Base-by-base conservation (phyloP, 2,113 vertebrate genomes). In the Dermatemys mawii region DNA sequence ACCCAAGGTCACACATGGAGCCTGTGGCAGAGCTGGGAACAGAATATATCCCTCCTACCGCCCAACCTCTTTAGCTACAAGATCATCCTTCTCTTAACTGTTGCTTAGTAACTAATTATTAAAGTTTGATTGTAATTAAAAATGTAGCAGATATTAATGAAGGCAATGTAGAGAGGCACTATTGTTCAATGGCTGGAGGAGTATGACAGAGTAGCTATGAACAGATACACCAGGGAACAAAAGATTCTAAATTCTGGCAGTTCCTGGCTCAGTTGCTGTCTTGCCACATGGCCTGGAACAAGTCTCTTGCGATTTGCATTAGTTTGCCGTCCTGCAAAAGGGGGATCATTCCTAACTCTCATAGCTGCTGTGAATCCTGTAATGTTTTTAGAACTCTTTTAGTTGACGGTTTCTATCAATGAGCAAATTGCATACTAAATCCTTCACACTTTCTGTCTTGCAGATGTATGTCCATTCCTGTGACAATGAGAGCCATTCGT, bases 391-490 rank as follows among this genome's bases (percentile, higher is more conserved):
- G 63, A 70, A 82, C 2, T 0, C 13, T 54, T 54, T 41, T 35
- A 29, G 1, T 35, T 1, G n/a, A 16, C 3, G 6, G 0, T 38
- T 49, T 78, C 55, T 86, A 51, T 48, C 9, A 78, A 82, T 82
- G 76, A 90, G 85, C 24, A 78, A 46, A 41, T 11, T 11, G 24
- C 63, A 5, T 0, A 1, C 88, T 94, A 55, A 94, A 13, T 93
- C 88, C 53, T 32, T 32, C 44, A 84, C 82, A 11, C 32, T n/a
- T 94, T 8, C 51, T 97, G 76, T 96, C 67, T 96, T 97, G 67
- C 96, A 99, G 99, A 90, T 99, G 99, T 96, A 99, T 99, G 99
- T 99, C 99, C 94, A 99, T 99, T 84, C 99, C 99, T 49, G 99
- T 99, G 96, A 99, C 99, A 49, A 99, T 99, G 99, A 98, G 99